Evolutionary conservation across 2,113 vertebrate species (phyloP).

Genomic region (Trematocara zebra): DNA sequence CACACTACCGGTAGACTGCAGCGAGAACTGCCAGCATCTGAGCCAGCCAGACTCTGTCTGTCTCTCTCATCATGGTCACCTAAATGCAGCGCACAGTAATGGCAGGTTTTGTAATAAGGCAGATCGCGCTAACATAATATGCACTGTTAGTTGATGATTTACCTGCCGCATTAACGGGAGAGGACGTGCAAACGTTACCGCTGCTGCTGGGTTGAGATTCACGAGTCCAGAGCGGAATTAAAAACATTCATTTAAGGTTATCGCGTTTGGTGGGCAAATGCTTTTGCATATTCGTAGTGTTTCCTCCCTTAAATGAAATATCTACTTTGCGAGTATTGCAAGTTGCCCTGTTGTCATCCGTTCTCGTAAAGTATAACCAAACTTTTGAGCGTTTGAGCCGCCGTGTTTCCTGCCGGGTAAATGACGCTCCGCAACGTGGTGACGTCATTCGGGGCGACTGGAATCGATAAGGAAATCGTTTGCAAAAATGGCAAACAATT

Average conservation of each 20-base stretch:
- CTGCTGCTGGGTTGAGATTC: too few species aligned
- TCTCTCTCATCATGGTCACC: too few species aligned
- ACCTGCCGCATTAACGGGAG: too few species aligned
- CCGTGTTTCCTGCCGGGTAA: neutral
- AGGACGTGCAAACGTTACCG: too few species aligned
- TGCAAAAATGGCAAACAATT: neutral
- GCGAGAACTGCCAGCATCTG: too few species aligned
- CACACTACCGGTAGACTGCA: too few species aligned
- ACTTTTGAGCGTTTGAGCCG: neutral
- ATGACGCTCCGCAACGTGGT: neutral
- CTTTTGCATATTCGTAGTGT: rapidly evolving
- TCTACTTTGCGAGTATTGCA: neutral
- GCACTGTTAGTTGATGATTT: too few species aligned
- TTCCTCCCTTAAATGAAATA: neutral
- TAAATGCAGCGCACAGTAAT: too few species aligned
- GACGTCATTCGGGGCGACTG: neutral
- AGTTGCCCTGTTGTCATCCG: neutral
- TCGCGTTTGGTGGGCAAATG: rapidly evolving
- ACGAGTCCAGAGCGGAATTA: neutral
- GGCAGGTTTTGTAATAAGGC: too few species aligned
- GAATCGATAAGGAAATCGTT: neutral
- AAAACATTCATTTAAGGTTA: neutral
- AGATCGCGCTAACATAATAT: too few species aligned
- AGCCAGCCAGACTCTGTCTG: too few species aligned
- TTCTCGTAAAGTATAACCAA: neutral